Evolutionary conservation across 2,113 vertebrate species (phyloP).

Genomic region (Leptobrachium ailaonicum): DNA sequence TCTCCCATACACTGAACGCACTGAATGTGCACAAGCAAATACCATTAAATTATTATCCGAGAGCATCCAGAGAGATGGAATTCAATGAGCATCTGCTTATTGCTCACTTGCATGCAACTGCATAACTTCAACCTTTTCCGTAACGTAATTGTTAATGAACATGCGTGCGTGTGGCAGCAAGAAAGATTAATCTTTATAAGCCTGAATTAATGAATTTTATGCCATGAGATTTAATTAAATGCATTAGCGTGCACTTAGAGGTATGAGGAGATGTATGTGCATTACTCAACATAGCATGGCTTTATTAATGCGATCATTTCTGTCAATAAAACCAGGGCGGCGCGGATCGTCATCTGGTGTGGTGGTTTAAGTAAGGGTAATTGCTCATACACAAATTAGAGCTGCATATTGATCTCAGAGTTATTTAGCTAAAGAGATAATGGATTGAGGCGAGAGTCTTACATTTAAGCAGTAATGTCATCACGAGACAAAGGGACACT

Average conservation of each 20-base stretch:
- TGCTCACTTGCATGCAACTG: slow-evolving; percentile 37
- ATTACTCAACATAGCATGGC: background rate
- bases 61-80: background rate
- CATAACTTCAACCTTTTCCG: slow-evolving; percentile 48
- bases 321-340: background rate
- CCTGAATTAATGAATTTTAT: slow-evolving; percentile 46
- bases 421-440: too few relatives aligned
- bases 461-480: too few relatives aligned
- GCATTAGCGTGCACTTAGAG: slow-evolving; percentile 31
- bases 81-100: slow-evolving; percentile 21
- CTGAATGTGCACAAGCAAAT: background rate
- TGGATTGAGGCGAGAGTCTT: too few relatives aligned
- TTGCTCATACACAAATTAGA: background rate
- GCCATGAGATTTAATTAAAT: slow-evolving; percentile 50
- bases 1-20: too few relatives aligned
- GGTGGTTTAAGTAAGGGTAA: background rate
- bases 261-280: slow-evolving; percentile 4
- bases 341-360: background rate
- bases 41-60: background rate
- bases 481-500: too few relatives aligned
- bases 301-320: slow-evolving; percentile 28
- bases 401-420: too few relatives aligned
- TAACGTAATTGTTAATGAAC: slow-evolving; percentile 43
- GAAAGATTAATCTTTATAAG: slow-evolving; percentile 46
- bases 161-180: slow-evolving; percentile 25